Percentiles rank a stretch among this genome's conserved stretches.
Evolutionary conservation across 1,140 invertebrate genomes (phyloP).

Genomic region (Ladona fulva): DNA sequence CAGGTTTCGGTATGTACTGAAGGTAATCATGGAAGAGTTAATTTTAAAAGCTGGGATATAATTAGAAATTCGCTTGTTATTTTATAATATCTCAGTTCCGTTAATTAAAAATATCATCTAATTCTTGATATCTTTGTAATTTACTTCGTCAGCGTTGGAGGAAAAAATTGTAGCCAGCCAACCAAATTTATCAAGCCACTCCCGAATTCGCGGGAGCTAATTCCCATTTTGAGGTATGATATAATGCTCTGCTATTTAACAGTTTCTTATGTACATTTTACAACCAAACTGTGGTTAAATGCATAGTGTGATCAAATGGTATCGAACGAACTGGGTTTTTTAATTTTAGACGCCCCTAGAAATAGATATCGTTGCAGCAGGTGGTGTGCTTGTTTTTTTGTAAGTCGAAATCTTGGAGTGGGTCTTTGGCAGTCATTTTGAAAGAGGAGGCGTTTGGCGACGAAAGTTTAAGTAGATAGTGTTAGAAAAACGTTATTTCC

Average conservation of each 20-base stretch:
- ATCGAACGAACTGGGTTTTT: background rate
- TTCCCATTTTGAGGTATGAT: background rate
- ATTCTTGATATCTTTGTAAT: no score
- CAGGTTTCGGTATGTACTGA: no score
- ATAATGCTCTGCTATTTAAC: background rate
- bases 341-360: constrained; percentile 9
- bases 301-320: background rate
- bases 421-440: background rate
- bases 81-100: no score
- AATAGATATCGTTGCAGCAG: background rate
- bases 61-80: no score
- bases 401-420: background rate
- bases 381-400: constrained; percentile 2
- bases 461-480: background rate
- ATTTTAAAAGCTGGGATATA: no score
- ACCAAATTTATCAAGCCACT: background rate
- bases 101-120: no score
- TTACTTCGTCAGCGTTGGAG: no score
- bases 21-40: no score
- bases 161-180: background rate
- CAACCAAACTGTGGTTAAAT: no score
- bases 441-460: background rate
- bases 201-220: background rate
- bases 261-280: background rate
- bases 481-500: no score